phyloP scores from a whole-genome alignment of 2,797 vertebrate species.

The Phoebastria nigripes region DNA sequence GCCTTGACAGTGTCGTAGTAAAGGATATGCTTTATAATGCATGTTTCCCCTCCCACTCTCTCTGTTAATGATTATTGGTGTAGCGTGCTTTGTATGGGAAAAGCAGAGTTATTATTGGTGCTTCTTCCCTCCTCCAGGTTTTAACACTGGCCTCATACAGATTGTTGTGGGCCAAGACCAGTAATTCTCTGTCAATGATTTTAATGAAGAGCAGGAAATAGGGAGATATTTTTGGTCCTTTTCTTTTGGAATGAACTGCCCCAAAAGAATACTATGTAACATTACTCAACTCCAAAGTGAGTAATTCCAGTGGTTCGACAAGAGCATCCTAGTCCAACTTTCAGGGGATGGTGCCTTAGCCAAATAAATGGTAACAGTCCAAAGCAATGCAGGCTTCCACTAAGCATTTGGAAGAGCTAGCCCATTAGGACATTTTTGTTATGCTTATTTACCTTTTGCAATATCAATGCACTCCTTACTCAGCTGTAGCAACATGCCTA shows the following conservation, averaged over 20 bases:
- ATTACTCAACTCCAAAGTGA: conserved; percentile 26
- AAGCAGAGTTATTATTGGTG: neutral
- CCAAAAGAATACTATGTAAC: neutral
- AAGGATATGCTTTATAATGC: neutral
- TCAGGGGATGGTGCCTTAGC: neutral
- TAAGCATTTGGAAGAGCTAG: neutral
- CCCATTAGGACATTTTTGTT: neutral
- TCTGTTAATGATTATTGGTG: neutral
- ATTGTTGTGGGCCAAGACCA: neutral
- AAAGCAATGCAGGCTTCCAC: neutral
- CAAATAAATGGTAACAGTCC: neutral
- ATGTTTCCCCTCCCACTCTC: neutral
- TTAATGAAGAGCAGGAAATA: conserved; percentile 35
- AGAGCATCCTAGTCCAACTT: neutral
- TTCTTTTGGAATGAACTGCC: neutral
- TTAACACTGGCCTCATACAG: neutral
- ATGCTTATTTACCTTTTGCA: neutral
- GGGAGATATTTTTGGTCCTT: neutral
- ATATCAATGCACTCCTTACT: neutral
- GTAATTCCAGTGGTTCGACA: neutral
- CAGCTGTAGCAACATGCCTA: neutral
- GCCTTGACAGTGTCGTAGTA: neutral
- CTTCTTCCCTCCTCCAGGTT: conserved; percentile 4
- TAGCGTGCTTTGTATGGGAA: neutral
- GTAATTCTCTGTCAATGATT: neutral